These are phyloP conservation scores for Lipophrys pholis DNA, from an alignment of 2,113 vertebrate species.

Conservation along the genomic window DNA sequence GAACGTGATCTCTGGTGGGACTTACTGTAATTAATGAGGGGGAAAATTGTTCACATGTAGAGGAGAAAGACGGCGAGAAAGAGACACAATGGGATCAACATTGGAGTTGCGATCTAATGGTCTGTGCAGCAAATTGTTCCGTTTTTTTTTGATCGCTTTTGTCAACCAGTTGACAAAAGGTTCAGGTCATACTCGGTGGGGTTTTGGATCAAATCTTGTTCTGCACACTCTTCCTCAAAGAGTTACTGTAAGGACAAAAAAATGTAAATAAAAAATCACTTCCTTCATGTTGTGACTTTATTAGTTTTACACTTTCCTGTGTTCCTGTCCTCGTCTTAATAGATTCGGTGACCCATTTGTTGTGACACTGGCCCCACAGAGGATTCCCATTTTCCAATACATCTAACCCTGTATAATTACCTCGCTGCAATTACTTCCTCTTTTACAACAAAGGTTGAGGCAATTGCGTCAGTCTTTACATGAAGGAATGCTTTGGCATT, in stretches of 20 bases:
- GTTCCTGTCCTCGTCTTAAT: slow-evolving; percentile 8
- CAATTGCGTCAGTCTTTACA: not conserved
- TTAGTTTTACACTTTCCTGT: not conserved
- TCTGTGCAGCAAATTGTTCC: not conserved
- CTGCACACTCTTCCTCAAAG: not conserved
- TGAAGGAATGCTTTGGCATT: not conserved
- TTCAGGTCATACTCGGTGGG: not conserved
- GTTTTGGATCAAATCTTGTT: not conserved
- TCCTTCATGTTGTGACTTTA: not conserved
- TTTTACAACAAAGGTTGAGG: not conserved
- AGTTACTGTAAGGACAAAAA: not conserved
- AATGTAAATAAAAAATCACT: not conserved
- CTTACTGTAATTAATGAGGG: slow-evolving; percentile 48
- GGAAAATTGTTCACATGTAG: slow-evolving; percentile 32
- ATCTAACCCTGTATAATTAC: slow-evolving; percentile 17
- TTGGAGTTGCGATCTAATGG: slow-evolving; percentile 8
- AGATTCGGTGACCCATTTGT: slow-evolving; percentile 10
- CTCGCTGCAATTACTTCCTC: not conserved
- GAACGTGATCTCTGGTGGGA: slow-evolving; percentile 25
- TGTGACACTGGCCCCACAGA: slow-evolving; percentile 2
- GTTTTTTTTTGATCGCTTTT: not conserved
- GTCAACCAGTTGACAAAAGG: not conserved
- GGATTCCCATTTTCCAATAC: slow-evolving; percentile 13
- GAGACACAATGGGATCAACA: slow-evolving; percentile 6
- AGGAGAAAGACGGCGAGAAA: not conserved